These are phyloP conservation scores for Cistogaster globosa DNA, from an alignment of 2,888 invertebrate species.

Conservation along the genomic window DNA sequence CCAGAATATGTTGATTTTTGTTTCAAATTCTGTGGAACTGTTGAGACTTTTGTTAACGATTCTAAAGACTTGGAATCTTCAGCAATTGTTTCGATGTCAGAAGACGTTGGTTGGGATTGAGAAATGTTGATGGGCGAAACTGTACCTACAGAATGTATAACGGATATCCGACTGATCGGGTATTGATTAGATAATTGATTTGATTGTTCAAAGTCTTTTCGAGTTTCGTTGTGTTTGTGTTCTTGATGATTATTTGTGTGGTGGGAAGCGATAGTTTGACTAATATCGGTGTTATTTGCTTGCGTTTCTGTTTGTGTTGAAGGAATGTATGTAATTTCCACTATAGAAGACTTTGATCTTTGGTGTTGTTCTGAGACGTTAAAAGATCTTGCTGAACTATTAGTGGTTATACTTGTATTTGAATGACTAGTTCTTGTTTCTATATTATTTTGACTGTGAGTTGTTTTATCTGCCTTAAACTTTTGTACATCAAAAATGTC, in stretches of 20 bases:
- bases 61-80: slow-evolving; percentile 41
- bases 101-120: slow-evolving; percentile 23
- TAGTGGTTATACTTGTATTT: slow-evolving; percentile 54
- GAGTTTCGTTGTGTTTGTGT: slow-evolving; percentile 3
- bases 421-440: slow-evolving; percentile 65
- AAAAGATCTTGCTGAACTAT: slow-evolving; percentile 27
- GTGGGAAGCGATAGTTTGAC: slow-evolving; percentile 13
- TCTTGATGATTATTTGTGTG: background rate
- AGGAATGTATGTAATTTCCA: slow-evolving; percentile 67
- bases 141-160: slow-evolving; percentile 48
- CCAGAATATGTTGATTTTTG: slow-evolving; percentile 58
- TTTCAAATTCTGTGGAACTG: background rate
- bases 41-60: background rate
- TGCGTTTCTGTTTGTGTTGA: slow-evolving; percentile 32
- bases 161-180: slow-evolving; percentile 24
- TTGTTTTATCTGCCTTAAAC: slow-evolving; percentile 47
- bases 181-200: background rate
- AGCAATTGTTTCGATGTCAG: slow-evolving; percentile 38
- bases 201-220: slow-evolving; percentile 15
- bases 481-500: slow-evolving; percentile 69
- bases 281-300: slow-evolving; percentile 17
- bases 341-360: slow-evolving; percentile 67
- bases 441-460: slow-evolving; percentile 64
- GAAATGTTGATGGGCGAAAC: slow-evolving; percentile 19
- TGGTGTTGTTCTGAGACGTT: slow-evolving; percentile 47